Base-by-base conservation (phyloP, 2,113 vertebrate genomes). In the Catharus minimus region DNA sequence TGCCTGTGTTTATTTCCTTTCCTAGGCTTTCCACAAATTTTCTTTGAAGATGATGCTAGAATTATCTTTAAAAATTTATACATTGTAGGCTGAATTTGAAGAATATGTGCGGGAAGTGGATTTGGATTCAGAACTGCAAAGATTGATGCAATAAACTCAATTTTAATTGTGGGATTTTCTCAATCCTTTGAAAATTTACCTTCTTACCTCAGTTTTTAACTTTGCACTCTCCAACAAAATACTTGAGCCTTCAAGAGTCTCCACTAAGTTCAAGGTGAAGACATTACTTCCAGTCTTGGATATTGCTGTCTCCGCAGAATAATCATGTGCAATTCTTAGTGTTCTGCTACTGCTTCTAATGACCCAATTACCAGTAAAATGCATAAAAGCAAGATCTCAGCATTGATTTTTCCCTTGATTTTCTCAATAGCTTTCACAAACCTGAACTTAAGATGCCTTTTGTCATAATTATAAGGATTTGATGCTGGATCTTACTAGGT, bases 311-410 rank as follows among this genome's bases (percentile, higher is more conserved):
- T 90, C 38, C 0, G 7, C 78, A 89, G 62, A 94, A 94, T 86
- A 77, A 91, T 90, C 82, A 56, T 66, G 50, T 79, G 62, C 74
- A 73, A 82, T 87, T 87, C 84, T 87, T 87, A 93, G 64, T 93
- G 85, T 92, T 94, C 58, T 94, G 52, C 74, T 90, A 41, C 77
- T 82, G 79, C 74, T 92, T 93, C 83, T 93, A 95, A 96, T 92
- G 86, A 89, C 64, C 86, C 92, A 95, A 95, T 95, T 96, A 95
- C 71, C 74, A 94, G 90, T 92, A 92, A 96, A 94, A 94, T 77
- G 93, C 86, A 86, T 94, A 95, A 95, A 94, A 92, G 89, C 50
- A 85, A 85, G 78, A 85, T 90, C 95, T 93, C 91, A 85, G 11
- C 89, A 95, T 96, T 95, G 93, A 95, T 95, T 96, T 94, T 32